A percentile compares a stretch with the other conserved stretches of the same genome.
phyloP scores from a whole-genome alignment of 1,140 invertebrate genomes.

The Platorchestia sp. region DNA sequence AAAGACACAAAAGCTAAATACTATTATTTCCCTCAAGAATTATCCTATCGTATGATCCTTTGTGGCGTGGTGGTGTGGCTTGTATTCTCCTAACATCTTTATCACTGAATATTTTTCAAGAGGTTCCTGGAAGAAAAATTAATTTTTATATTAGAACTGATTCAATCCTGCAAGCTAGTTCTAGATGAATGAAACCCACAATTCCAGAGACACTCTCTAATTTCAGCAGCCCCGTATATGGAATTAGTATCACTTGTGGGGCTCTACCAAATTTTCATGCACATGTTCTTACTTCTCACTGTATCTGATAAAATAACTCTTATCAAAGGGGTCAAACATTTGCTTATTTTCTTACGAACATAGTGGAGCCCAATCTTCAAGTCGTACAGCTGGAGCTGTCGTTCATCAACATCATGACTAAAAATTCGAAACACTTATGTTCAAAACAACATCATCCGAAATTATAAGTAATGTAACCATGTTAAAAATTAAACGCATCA shows the following conservation, averaged over 20 bases:
- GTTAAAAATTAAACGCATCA: not conserved
- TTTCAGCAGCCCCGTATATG: not conserved
- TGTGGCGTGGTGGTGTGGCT: too few relatives aligned
- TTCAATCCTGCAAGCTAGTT: not conserved
- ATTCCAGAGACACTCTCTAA: not conserved
- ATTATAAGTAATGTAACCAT: not conserved
- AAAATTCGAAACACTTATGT: not conserved
- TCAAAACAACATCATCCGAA: not conserved
- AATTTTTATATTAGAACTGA: not conserved
- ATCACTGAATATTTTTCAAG: too few relatives aligned
- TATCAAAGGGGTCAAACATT: not conserved
- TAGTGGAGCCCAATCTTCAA: not conserved
- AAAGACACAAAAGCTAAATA: too few relatives aligned
- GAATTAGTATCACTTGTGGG: not conserved
- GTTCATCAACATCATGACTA: not conserved
- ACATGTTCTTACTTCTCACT: not conserved
- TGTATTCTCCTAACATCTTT: too few relatives aligned
- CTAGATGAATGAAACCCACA: not conserved
- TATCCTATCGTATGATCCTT: too few relatives aligned
- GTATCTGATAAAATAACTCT: not conserved
- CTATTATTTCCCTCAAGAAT: too few relatives aligned
- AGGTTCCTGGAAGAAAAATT: too few relatives aligned
- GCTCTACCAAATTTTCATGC: not conserved
- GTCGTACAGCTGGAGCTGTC: not conserved
- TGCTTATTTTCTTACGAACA: not conserved